Percentiles rank a stretch among this genome's conserved stretches.
These are phyloP conservation scores for Ochotona princeps DNA, from an alignment of 2,113 vertebrate genomes.

Conservation along the genomic window DNA sequence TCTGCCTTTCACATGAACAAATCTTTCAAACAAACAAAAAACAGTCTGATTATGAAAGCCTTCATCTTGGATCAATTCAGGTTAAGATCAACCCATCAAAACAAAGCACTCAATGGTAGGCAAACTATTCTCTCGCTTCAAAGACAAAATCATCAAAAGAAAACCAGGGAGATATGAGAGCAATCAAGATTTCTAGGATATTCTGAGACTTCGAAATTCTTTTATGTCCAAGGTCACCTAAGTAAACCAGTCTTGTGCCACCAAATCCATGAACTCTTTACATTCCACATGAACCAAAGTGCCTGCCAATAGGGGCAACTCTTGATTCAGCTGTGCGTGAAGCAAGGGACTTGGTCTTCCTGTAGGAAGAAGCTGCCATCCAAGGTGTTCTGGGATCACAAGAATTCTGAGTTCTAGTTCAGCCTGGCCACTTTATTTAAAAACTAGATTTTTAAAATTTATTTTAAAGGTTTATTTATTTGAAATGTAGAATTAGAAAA, in stretches of 20 bases:
- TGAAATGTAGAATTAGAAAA: no score
- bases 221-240: constrained; percentile 8
- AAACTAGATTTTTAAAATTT: no score
- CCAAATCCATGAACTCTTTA: constrained; percentile 4
- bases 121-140: constrained; percentile 20
- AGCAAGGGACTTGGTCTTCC: not conserved
- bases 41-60: not conserved
- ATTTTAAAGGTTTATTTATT: no score
- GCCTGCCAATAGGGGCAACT: not conserved
- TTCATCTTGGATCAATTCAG: constrained; percentile 13
- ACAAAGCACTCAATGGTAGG: not conserved
- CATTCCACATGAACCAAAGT: constrained; percentile 17
- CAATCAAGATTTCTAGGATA: constrained; percentile 18
- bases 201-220: constrained; percentile 47
- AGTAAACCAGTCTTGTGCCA: constrained; percentile 36
- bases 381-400: not conserved
- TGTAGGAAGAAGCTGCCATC: not conserved
- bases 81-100: not conserved
- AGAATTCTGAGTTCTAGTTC: constrained; percentile 38
- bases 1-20: no score
- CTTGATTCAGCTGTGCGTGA: not conserved
- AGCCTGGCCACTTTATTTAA: not conserved
- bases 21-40: not conserved
- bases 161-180: constrained; percentile 12
- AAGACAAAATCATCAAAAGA: constrained; percentile 21